phyloP scores from a whole-genome alignment of 2,888 invertebrate species.

The Priocnemis perturbator region DNA sequence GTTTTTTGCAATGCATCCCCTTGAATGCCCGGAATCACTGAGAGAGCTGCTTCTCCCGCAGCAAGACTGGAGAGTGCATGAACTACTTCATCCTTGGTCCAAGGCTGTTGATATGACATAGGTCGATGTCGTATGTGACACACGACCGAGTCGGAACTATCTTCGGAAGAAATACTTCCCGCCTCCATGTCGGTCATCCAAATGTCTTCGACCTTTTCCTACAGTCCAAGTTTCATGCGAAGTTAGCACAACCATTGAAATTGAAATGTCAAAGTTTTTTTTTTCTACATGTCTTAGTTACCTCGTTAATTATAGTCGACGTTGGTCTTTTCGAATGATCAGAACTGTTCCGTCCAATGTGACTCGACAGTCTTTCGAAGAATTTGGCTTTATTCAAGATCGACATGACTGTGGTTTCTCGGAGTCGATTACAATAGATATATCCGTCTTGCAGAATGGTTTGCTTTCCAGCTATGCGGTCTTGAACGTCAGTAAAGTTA shows the following conservation, averaged over 20 bases:
- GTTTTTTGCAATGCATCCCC: slow-evolving; percentile 55
- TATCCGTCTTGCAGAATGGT: not conserved
- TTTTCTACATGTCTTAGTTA: not conserved
- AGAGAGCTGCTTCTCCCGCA: slow-evolving; percentile 64
- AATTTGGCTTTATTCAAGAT: slow-evolving; percentile 33
- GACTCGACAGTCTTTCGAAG: slow-evolving; percentile 33
- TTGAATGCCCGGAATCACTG: slow-evolving; percentile 57
- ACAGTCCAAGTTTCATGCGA: slow-evolving; percentile 12
- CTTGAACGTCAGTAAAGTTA: too few relatives aligned
- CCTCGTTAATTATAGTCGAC: slow-evolving; percentile 31
- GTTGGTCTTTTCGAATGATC: slow-evolving; percentile 17
- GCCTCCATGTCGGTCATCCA: slow-evolving; percentile 62
- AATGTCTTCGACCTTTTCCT: slow-evolving; percentile 54
- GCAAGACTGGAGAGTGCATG: slow-evolving; percentile 63
- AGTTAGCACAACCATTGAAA: not conserved
- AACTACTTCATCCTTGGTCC: slow-evolving; percentile 65
- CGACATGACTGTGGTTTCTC: slow-evolving; percentile 35
- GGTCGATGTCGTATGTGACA: slow-evolving; percentile 55
- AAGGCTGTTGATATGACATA: slow-evolving; percentile 60
- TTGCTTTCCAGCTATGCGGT: too few relatives aligned
- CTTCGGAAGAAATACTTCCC: slow-evolving; percentile 67
- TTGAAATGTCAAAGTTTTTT: not conserved
- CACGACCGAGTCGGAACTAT: slow-evolving; percentile 54
- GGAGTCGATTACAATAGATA: not conserved
- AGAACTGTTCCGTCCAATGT: slow-evolving; percentile 1